Base-by-base conservation (phyloP, 2,113 vertebrate genomes). In the Paratilapia polleni region DNA sequence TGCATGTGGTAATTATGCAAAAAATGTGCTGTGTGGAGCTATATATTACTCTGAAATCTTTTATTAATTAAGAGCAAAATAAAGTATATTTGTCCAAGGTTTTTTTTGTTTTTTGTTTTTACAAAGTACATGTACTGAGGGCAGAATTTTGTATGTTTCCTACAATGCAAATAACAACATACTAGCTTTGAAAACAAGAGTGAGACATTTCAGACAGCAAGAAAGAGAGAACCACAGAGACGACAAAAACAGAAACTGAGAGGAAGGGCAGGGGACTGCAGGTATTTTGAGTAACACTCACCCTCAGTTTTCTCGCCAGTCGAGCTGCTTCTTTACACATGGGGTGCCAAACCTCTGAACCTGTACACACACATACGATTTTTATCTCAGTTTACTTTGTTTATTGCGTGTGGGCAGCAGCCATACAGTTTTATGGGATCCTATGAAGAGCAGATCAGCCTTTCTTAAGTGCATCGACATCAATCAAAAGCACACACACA, bases 291-390 rank as follows among this genome's bases (percentile, higher is more conserved):
- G 82, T 36, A 60, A 62, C 9, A 17, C 97, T 96, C 96, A 99
- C 98, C 97, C 98, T 98, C 84, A 98, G 95, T 90, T 99, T 99
- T 91, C 97, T 98, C 95, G 98, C 97, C 82, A 97, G 96, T 41
- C 97, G 95, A 88, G 97, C 97, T 1, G 97, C 96, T 94, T 99
- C 97, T 91, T 99, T 99, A 95, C 98, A 99, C 96, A 97, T 96
- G 28, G 97, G 98, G 86, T 99, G 98, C 98, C 98, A 99, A 66
- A 99, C 97, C 87, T 98, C 97, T 17, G 97, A 98, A 91, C 98
- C 98, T 99, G 93, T 26, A 90, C 88, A 19, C 82, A 84, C 34
- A 84, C 62, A 60, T 86, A 68, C 56, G 22, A 54, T 77, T 80
- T 56, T 47, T n/a, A 77, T 58, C 64, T 80, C 61, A 43, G 62